A percentile compares a stretch with the other conserved stretches of the same genome.
These are phyloP conservation scores for Aegithalos caudatus DNA, from an alignment of 2,113 vertebrate species.

Conservation along the genomic window DNA sequence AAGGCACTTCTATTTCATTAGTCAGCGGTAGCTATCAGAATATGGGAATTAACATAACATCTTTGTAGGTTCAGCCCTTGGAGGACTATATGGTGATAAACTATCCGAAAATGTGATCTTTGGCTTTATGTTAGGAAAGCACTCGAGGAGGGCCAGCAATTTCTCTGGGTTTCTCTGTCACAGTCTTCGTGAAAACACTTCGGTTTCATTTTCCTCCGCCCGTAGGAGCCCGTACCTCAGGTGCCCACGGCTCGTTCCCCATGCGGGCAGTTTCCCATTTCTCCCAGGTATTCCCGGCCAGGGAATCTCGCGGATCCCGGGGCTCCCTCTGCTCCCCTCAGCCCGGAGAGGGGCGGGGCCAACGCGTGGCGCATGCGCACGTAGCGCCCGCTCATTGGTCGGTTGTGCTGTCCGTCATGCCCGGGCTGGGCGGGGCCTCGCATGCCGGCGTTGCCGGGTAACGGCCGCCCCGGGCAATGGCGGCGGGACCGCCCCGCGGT, in stretches of 20 bases:
- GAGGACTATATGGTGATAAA: background rate
- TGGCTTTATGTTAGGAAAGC: background rate
- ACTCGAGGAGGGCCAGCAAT: accelerated
- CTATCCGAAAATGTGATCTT: accelerated
- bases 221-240: too few species aligned
- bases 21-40: background rate
- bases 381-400: accelerated
- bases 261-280: accelerated
- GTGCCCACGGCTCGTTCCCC: accelerated
- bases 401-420: background rate
- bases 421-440: background rate
- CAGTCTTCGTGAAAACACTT: background rate
- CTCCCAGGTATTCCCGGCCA: accelerated
- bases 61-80: background rate
- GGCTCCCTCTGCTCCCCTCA: accelerated
- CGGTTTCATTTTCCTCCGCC: accelerated
- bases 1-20: too few species aligned
- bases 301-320: accelerated
- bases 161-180: background rate
- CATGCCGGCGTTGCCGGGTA: background rate
- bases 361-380: accelerated
- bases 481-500: background rate
- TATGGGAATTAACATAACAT: accelerated
- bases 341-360: background rate
- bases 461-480: background rate